A percentile compares a stretch with the other conserved stretches of the same genome.
These are phyloP conservation scores for Parnassius apollo DNA, from an alignment of 2,888 invertebrate species.

Conservation along the genomic window DNA sequence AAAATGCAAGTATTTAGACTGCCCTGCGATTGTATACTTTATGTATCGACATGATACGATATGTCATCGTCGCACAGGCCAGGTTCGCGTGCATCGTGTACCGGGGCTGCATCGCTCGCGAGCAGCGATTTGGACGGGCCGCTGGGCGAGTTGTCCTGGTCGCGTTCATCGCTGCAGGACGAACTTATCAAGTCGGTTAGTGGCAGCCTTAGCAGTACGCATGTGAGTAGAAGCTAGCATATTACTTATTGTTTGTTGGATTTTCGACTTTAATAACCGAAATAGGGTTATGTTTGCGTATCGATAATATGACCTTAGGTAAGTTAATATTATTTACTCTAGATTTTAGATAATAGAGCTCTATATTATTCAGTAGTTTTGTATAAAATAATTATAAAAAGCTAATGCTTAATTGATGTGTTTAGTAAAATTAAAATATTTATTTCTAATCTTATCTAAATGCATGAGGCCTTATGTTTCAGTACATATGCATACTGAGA, in stretches of 20 bases:
- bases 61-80: constrained; percentile 47
- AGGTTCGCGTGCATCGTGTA: constrained; percentile 80
- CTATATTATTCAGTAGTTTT: too few species aligned
- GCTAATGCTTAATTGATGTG: too few species aligned
- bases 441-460: too few species aligned
- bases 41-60: background rate
- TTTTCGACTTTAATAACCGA: background rate
- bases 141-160: constrained; percentile 82
- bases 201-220: constrained; percentile 71
- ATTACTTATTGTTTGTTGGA: background rate
- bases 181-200: constrained; percentile 85
- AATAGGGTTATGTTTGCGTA: too few species aligned
- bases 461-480: too few species aligned
- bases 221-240: constrained; percentile 60
- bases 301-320: too few species aligned
- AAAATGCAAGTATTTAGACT: too few species aligned
- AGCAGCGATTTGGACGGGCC: constrained; percentile 75
- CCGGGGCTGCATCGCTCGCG: constrained; percentile 81
- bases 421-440: too few species aligned
- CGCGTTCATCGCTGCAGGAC: constrained; percentile 84
- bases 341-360: too few species aligned
- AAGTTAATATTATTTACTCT: too few species aligned
- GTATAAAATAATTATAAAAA: too few species aligned
- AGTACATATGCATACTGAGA: too few species aligned
- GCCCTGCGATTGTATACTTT: background rate